These are phyloP conservation scores for Mystacornis crossleyi DNA, from an alignment of 2,113 vertebrate species.

Conservation along the genomic window DNA sequence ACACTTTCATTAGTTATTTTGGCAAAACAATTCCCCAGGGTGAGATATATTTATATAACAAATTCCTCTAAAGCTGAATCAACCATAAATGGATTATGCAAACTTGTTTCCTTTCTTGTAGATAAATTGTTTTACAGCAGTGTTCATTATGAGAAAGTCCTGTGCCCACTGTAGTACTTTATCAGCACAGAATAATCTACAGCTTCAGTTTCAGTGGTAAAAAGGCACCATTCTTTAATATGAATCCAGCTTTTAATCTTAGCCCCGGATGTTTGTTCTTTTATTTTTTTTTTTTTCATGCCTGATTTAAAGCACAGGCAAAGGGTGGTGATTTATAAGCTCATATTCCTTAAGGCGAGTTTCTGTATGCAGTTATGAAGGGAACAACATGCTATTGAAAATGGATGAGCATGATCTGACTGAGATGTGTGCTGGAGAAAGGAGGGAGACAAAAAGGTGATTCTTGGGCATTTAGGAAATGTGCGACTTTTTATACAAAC, in stretches of 20 bases:
- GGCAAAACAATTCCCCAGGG: constrained; percentile 32
- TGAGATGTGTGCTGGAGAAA: background rate
- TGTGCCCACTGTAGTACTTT: constrained; percentile 29
- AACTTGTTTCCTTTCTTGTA: constrained; percentile 53
- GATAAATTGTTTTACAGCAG: constrained; percentile 65
- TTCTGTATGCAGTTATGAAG: background rate
- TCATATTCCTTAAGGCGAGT: background rate
- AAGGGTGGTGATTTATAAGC: background rate
- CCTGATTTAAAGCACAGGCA: background rate
- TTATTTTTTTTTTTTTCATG: background rate
- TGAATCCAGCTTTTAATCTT: constrained; percentile 48
- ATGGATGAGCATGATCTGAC: background rate
- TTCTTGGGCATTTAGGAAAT: background rate
- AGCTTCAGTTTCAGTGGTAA: constrained; percentile 4
- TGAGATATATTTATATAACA: constrained; percentile 53
- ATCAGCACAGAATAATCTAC: constrained; percentile 55
- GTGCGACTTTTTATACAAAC: background rate
- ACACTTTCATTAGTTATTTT: constrained; percentile 61
- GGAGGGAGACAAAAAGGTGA: background rate
- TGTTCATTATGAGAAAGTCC: constrained; percentile 39
- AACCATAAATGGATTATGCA: constrained; percentile 54
- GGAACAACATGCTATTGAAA: background rate
- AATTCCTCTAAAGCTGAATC: constrained; percentile 49
- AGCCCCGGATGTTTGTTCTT: background rate
- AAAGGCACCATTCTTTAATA: constrained; percentile 43